Evolutionary conservation across 23 tunicate species (phyloP).

Genomic region (Ciona savignyi): DNA sequence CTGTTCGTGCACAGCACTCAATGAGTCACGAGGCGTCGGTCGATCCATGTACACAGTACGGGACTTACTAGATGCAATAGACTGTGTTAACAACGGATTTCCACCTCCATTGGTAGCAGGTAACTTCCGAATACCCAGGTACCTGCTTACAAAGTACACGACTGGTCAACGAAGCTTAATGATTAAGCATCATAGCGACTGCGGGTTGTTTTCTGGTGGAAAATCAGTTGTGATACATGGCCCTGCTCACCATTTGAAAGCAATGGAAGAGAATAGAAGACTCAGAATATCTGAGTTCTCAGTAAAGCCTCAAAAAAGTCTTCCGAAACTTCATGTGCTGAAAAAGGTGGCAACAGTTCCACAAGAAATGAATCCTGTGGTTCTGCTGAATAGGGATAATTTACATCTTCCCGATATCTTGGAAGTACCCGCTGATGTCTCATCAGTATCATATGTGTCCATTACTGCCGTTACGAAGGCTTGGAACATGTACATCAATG

Average conservation of each 20-base stretch:
- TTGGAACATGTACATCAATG: neutral
- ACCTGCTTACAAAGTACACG: slow-evolving; percentile 9
- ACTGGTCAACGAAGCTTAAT: neutral
- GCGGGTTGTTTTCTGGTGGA: slow-evolving; percentile 22
- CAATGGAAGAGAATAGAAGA: slow-evolving; percentile 3
- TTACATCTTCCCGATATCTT: too few species aligned
- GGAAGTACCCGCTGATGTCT: neutral
- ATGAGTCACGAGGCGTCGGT: slow-evolving; percentile 9
- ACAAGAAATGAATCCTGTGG: neutral
- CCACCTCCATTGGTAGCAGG: slow-evolving; percentile 1
- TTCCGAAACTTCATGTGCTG: neutral
- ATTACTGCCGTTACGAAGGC: neutral
- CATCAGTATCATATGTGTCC: neutral
- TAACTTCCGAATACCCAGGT: slow-evolving; percentile 20
- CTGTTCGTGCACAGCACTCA: slow-evolving; percentile 27
- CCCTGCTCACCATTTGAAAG: slow-evolving; percentile 15
- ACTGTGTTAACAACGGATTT: slow-evolving; percentile 16
- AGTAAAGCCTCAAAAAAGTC: too few species aligned
- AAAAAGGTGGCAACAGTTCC: neutral
- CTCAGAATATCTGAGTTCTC: neutral
- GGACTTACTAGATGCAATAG: slow-evolving; percentile 11
- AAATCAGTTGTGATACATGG: slow-evolving; percentile 5
- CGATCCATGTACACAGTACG: slow-evolving; percentile 4
- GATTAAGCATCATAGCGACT: slow-evolving; percentile 27
- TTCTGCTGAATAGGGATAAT: too few species aligned